Evolutionary conservation across 2,888 invertebrate genomes (phyloP).

Genomic region (Chalcosyrphus nemorum): DNA sequence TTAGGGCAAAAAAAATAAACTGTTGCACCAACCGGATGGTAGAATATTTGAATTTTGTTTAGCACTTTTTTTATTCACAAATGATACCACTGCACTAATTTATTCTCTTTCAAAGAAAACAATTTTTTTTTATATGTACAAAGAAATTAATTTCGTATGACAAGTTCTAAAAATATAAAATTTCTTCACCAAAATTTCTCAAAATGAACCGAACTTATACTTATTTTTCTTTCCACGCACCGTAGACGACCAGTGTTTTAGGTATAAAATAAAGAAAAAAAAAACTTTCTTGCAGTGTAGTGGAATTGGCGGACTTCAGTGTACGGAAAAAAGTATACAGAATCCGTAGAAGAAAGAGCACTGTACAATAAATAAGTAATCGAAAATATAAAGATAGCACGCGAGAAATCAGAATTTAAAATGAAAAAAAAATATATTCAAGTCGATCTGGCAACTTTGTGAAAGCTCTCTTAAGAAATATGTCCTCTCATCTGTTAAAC

Average conservation of each 20-base stretch:
- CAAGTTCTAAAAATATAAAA: constrained; percentile 64
- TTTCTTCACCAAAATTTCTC: constrained; percentile 39
- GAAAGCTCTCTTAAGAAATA: constrained; percentile 27
- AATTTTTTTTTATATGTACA: not conserved
- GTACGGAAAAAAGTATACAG: not conserved
- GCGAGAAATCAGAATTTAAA: constrained; percentile 30
- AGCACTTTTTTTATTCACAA: constrained; percentile 18
- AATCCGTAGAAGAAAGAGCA: constrained; percentile 27
- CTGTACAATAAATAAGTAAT: constrained; percentile 29
- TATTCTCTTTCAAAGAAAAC: constrained; percentile 7
- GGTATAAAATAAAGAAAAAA: constrained; percentile 16
- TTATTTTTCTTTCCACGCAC: constrained; percentile 45
- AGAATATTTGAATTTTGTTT: not conserved
- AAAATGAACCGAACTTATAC: constrained; percentile 48
- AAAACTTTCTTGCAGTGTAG: constrained; percentile 65
- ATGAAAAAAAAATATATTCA: not conserved
- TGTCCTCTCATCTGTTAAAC: not conserved
- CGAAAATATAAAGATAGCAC: constrained; percentile 41
- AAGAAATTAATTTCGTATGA: constrained; percentile 29
- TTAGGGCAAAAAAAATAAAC: constrained; percentile 16
- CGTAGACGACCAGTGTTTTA: constrained; percentile 51
- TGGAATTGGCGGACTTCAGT: constrained; percentile 45
- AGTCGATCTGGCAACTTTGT: constrained; percentile 21
- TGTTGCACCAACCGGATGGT: constrained; percentile 49
- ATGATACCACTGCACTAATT: constrained; percentile 19